Base-by-base conservation (phyloP, 2,888 invertebrate species). In the Lysandra bellargus region DNA sequence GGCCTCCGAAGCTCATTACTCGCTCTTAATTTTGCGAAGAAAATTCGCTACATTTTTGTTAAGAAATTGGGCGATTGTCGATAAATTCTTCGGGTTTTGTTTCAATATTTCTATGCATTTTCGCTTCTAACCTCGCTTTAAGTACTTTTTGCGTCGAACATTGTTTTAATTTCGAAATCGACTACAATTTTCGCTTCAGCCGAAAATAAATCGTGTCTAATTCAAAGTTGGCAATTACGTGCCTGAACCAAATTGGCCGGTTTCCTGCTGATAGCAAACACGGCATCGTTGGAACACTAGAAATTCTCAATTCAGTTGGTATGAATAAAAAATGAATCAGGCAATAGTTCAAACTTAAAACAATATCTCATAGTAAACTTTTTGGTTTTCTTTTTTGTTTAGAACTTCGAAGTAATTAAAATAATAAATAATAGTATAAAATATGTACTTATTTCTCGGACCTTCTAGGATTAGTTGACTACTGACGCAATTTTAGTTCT, bases 211-310 rank as follows among this genome's bases (percentile, higher is more conserved):
- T 75, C n/a, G 74, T 49, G 74, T 7, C 44, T 30, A 49, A n/a
- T 75, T 53, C 53, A 44, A 75, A 75, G 75, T 75, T 30, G 75
- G 49, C 75, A 75, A 75, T 75, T 75, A 75, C 75, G 75, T 75
- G 75, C 49, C n/a, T 75, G 75, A 75, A 75, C 75, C 30, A 53
- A 75, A 75, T 75, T 49, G 75, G 30, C 9, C 44, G 5, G 75
- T 75, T 75, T 75, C 75, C 75, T 75, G 75, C 53, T 23, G 75
- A 75, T 75, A 49, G 53, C 49, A 75, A 23, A 49, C 53, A 53
- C 75, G 75, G 23, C 44, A 75, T 53, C 74, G 44, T 53, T 23
- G n/a, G n/a, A n/a, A n/a, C 12, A n/a, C 9, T 75, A 44, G n/a
- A 44, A 44, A 44, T 74, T 30, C n/a, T n/a, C 73, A 4, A 60